phyloP scores from a whole-genome alignment of 2,888 invertebrate species.

The Hedya salicella region DNA sequence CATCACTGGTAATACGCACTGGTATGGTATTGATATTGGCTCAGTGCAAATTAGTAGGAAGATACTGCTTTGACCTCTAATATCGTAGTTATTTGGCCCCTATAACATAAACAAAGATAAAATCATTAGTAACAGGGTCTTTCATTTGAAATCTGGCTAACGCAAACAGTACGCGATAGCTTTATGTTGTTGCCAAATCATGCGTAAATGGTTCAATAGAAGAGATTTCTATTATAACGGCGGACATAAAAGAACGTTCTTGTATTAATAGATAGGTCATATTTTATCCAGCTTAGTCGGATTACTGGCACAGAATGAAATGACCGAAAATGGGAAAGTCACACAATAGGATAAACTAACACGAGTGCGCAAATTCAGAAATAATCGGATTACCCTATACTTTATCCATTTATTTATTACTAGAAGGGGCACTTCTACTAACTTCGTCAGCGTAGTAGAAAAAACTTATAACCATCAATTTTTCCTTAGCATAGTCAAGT shows the following conservation, averaged over 20 bases:
- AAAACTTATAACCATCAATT: too few species aligned
- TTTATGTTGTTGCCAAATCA: slow-evolving; percentile 27
- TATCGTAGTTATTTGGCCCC: too few species aligned
- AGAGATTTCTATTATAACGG: slow-evolving; percentile 29
- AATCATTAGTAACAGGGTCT: background rate
- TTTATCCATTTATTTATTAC: background rate
- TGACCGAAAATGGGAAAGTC: slow-evolving; percentile 2
- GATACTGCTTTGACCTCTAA: too few species aligned
- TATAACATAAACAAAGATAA: too few species aligned
- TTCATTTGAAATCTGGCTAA: slow-evolving; percentile 1
- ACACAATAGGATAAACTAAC: slow-evolving; percentile 14
- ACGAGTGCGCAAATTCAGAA: background rate
- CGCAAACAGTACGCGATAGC: slow-evolving; percentile 11
- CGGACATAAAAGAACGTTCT: slow-evolving; percentile 27
- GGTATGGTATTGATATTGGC: too few species aligned
- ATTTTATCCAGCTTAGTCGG: slow-evolving; percentile 36
- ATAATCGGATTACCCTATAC: background rate
- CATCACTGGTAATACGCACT: too few species aligned
- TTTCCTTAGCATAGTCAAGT: too few species aligned
- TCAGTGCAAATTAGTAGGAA: too few species aligned
- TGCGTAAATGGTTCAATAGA: slow-evolving; percentile 30
- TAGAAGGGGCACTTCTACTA: too few species aligned
- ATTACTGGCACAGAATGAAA: slow-evolving; percentile 32
- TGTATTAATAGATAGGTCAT: slow-evolving; percentile 36
- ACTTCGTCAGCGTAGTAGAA: too few species aligned